phyloP scores from a whole-genome alignment of 1,140 invertebrate species.

The Papilio glaucus region DNA sequence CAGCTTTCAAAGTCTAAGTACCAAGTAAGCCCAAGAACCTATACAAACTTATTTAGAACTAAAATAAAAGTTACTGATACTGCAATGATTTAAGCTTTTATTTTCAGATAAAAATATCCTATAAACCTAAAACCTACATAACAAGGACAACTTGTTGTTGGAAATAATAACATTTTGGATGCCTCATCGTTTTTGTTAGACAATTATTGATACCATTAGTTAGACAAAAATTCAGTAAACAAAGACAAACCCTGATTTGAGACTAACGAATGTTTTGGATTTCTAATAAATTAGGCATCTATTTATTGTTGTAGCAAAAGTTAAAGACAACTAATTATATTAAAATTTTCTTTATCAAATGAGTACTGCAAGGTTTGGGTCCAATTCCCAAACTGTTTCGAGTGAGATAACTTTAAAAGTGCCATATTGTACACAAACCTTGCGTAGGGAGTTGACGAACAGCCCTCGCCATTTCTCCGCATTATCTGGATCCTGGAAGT shows the following conservation, averaged over 20 bases:
- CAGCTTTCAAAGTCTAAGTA: background rate
- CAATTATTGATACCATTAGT: too few species aligned
- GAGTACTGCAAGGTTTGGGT: background rate
- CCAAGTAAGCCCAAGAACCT: too few species aligned
- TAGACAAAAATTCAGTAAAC: background rate
- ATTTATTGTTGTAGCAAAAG: background rate
- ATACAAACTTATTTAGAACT: too few species aligned
- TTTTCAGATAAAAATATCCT: background rate
- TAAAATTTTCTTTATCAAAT: background rate
- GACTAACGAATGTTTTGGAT: background rate
- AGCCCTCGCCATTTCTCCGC: slow-evolving; percentile 94
- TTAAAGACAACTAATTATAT: background rate
- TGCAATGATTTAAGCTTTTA: background rate
- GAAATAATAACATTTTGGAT: slow-evolving; percentile 8
- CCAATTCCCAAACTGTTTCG: slow-evolving; percentile 46
- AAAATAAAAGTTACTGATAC: background rate
- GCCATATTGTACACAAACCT: slow-evolving; percentile 84
- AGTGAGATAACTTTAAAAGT: slow-evolving; percentile 40
- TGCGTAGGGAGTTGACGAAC: slow-evolving; percentile 90
- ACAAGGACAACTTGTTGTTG: background rate
- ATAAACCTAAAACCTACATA: background rate
- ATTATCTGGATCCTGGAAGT: slow-evolving; percentile 95
- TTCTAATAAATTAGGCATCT: background rate
- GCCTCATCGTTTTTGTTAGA: too few species aligned
- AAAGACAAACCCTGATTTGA: background rate